phyloP scores from a whole-genome alignment of 2,797 vertebrate genomes.

The Phalanger gymnotis region DNA sequence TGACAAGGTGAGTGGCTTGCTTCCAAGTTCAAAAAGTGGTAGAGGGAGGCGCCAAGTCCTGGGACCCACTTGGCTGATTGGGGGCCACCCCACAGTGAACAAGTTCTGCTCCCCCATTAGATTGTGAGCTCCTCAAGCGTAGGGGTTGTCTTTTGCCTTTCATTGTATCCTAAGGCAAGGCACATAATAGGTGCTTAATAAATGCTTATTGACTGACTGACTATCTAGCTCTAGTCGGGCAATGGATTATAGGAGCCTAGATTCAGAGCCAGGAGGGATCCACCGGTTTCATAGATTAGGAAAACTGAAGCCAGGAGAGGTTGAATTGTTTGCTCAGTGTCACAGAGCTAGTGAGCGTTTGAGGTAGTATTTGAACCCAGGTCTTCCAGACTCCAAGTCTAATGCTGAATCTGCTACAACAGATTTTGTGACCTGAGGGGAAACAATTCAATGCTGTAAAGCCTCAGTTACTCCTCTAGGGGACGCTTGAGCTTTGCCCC shows the following conservation, averaged over 20 bases:
- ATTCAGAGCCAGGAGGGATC: not conserved
- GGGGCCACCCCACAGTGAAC: not conserved
- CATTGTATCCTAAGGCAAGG: not conserved
- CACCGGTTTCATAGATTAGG: not conserved
- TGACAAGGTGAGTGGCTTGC: conserved; percentile 86
- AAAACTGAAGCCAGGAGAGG: not conserved
- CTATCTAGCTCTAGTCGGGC: not conserved
- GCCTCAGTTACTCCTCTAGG: not conserved
- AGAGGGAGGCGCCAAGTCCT: not conserved
- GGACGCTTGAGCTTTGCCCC: not conserved
- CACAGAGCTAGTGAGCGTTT: not conserved
- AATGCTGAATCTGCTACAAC: not conserved
- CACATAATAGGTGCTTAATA: not conserved
- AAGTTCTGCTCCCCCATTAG: not conserved
- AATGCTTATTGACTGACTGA: not conserved
- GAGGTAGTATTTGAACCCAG: not conserved
- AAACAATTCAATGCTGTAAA: not conserved
- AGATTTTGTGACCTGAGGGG: not conserved
- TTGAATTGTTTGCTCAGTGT: not conserved
- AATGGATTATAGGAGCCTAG: not conserved
- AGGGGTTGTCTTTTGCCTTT: not conserved
- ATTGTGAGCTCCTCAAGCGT: not conserved
- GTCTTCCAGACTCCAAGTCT: not conserved
- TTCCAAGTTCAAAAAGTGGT: too few species aligned
- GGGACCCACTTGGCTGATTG: not conserved